These are phyloP conservation scores for Liposcelis brunnea DNA, from an alignment of 2,888 invertebrate genomes.

Conservation along the genomic window DNA sequence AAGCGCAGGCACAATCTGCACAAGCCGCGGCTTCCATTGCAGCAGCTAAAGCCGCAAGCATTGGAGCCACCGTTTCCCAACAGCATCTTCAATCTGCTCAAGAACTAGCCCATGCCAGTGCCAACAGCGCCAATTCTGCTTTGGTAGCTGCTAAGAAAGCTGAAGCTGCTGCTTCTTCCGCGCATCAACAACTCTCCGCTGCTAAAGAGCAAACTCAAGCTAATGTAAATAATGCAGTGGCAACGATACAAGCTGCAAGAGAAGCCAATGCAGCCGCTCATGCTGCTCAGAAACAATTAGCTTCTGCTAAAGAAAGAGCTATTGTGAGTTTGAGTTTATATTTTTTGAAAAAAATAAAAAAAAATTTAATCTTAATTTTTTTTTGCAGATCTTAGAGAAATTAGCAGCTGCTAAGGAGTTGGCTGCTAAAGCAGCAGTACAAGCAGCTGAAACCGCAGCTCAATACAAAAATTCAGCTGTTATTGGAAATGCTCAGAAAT, in stretches of 20 bases:
- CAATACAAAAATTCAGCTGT: too few species aligned
- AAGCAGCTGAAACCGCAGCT: too few species aligned
- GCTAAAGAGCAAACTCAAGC: slow-evolving; percentile 1
- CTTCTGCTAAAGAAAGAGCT: too few species aligned
- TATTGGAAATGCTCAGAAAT: too few species aligned
- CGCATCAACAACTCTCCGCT: background rate
- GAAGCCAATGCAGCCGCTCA: background rate
- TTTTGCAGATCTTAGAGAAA: too few species aligned
- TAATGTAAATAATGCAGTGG: background rate
- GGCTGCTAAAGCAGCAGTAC: too few species aligned
- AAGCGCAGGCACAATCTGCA: background rate
- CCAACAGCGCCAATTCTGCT: background rate
- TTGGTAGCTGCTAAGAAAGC: slow-evolving; percentile 2
- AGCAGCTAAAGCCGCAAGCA: background rate
- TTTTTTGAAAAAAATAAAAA: too few species aligned
- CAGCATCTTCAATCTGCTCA: background rate
- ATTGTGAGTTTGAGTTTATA: too few species aligned
- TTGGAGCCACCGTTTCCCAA: background rate
- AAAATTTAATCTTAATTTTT: too few species aligned
- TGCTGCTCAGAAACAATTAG: background rate
- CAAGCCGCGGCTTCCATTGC: background rate
- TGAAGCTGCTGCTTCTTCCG: background rate
- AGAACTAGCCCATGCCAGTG: background rate
- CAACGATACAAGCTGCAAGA: background rate
- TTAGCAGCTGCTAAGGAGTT: too few species aligned